Evolutionary conservation across 1,140 invertebrate species (phyloP), one percentile per base, ranked within the genome.

Genomic region (Chelonus insularis): DNA sequence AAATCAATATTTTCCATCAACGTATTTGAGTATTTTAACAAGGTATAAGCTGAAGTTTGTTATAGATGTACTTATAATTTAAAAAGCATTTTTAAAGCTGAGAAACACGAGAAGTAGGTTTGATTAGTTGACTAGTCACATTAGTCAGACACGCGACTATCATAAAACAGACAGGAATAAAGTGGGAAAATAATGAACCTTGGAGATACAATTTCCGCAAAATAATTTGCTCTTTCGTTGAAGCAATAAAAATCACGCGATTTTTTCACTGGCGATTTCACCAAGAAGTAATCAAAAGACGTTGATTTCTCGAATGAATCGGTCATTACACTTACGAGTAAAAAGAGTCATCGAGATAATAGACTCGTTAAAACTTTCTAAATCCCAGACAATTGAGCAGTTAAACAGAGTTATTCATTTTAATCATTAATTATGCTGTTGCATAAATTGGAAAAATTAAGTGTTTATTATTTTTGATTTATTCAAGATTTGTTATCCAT

Each of bases 221-320:
- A 29, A 52, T 36, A 52, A 52, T 52, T 32, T 52, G 47, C 11
- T 12, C 11, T 32, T 45, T 43, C 25, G 12, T 32, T 32, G 14
- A 36, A 47, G 25, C 25, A 25, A 48, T 58, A 45, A 58, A 58
- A 58, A 58, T 58, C 23, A 58, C 25, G 56, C 41, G 14, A 58
- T 58, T 58, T 58, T 47, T 21, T 18, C 43, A 47, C 34, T 58
- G 18, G 56, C 29, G 25, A 34, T 48, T 58, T 48, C 45, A 58
- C 56, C 21, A 1, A 11, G 25, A 29, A 29, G 21, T 43, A 41
- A 45, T 41, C 21, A 41, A 29, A 18, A 14, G 29, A 14, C 14
- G 7, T 43, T n/a, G 54, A 57, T 57, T 57, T 57, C 54, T 57
- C 54, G 37, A 57, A 57, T 57, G 39, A 57, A 45, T 57, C 39